These are phyloP conservation scores for Agrotis exclamationis DNA, from an alignment of 2,888 invertebrate species.

Conservation along the genomic window DNA sequence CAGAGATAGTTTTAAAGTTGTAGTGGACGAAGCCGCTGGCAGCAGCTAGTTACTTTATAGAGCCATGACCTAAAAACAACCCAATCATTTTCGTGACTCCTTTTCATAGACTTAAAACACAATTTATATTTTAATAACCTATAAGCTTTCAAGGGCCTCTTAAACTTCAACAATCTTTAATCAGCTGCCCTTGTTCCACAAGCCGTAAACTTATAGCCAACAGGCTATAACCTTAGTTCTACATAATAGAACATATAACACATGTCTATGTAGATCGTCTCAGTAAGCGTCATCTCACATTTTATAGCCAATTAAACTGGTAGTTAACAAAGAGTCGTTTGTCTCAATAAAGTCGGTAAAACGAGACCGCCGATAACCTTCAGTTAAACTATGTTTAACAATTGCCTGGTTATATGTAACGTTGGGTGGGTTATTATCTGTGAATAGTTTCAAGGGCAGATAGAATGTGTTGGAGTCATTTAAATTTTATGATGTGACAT, in stretches of 20 bases:
- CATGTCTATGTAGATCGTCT: conserved; percentile 56
- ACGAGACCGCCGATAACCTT: conserved; percentile 72
- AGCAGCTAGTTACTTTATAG: no score
- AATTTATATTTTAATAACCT: neutral
- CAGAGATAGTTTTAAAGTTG: no score
- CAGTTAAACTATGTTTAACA: conserved; percentile 70
- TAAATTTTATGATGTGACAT: neutral
- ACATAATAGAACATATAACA: conserved; percentile 47
- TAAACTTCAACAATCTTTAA: conserved; percentile 31
- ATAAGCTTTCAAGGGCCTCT: neutral
- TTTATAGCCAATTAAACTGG: conserved; percentile 82
- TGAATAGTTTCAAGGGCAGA: conserved; percentile 27
- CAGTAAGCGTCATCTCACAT: conserved; percentile 73
- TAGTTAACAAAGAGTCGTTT: conserved; percentile 78
- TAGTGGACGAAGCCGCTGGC: no score
- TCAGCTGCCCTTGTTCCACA: conserved; percentile 28
- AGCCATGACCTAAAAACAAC: no score
- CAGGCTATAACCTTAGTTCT: conserved; percentile 32
- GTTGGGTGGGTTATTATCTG: conserved; percentile 6
- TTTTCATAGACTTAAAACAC: neutral
- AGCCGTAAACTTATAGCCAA: conserved; percentile 35
- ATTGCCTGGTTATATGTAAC: conserved; percentile 55
- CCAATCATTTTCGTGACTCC: neutral
- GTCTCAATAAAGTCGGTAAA: conserved; percentile 82
- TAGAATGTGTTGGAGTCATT: neutral